Percentiles rank a stretch among this genome's conserved stretches.
Conservation (phyloP, 1,140 invertebrate genomes). For the Solenopsis invicta region DNA sequence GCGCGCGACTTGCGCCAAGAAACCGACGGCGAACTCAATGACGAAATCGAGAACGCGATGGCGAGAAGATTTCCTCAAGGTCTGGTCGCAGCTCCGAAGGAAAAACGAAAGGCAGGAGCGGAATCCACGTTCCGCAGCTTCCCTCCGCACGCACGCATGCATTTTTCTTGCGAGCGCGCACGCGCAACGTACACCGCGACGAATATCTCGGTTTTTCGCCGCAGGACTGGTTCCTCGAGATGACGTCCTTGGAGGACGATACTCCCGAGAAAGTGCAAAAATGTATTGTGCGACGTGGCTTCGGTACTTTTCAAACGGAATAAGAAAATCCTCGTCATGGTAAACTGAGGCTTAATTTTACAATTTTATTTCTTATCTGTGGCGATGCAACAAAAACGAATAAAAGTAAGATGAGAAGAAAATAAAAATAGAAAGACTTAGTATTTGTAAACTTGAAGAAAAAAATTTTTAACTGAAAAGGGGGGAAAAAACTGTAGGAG, state of each 20-base stretch:
- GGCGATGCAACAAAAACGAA: not conserved
- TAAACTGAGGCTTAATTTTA: not conserved
- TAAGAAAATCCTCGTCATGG: not conserved
- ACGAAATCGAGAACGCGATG: slow-evolving; percentile 84
- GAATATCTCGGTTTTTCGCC: slow-evolving; percentile 64
- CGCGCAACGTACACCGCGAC: slow-evolving; percentile 22
- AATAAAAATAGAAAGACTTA: not conserved
- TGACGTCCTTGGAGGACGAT: slow-evolving; percentile 70
- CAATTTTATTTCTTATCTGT: not conserved
- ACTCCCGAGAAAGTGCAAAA: slow-evolving; percentile 50
- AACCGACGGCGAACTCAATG: slow-evolving; percentile 73
- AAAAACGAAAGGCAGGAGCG: slow-evolving; percentile 85
- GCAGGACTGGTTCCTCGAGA: slow-evolving; percentile 70
- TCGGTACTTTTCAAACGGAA: not conserved
- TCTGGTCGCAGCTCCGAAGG: slow-evolving; percentile 79
- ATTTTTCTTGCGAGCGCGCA: slow-evolving; percentile 26
- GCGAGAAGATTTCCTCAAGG: slow-evolving; percentile 85
- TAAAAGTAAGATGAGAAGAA: not conserved
- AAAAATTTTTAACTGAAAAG: not conserved
- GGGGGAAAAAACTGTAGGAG: not conserved
- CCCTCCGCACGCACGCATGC: slow-evolving; percentile 39
- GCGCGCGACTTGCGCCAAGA: slow-evolving; percentile 14
- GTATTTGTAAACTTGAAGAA: not conserved
- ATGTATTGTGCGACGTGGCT: slow-evolving; percentile 32
- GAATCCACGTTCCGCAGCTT: slow-evolving; percentile 31